Evolutionary conservation across 2,797 vertebrate species (phyloP), one percentile per base, ranked within the genome.

Genomic region (Xiphorhynchus erythropygius): DNA sequence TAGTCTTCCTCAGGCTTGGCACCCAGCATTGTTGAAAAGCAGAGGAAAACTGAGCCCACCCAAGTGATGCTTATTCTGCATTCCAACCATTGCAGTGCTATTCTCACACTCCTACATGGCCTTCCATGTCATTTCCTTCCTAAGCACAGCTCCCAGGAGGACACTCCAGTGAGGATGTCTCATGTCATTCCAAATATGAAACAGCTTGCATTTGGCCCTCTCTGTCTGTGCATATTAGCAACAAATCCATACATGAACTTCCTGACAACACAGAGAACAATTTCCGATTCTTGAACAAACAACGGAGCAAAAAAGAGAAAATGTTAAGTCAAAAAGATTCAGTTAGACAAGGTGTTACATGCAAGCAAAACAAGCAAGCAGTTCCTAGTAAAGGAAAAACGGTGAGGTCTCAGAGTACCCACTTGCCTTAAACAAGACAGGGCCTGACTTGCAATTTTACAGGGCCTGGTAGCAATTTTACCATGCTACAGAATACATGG

Each of bases 31-130:
- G 49, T 16, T 79, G 46, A 91, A 96, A 93, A 93, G 83, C 37
- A 74, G 49, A 88, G 60, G 70, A 90, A 96, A 96, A 94, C 77
- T 32, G 70, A 97, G 96, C 96, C 95, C 96, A 97, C 96, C 91
- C 93, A 96, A 96, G 87, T 15, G 83, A 96, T 82, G 83, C 89
- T 81, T 67, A 73, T 39, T 55, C 70, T 73, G 80, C 93, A 94
- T 96, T 95, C 93, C 93, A 95, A 79, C 85, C 68, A 71, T 11
- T 57, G 70, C 77, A 93, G 52, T 18, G 49, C 70, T 84, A n/a
- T 79, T 84, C 84, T 87, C 77, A 87, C 73, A 84, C 74, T 90
- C 85, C 89, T 90, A 86, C 63, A 10, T 1, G 5, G 77, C 49
- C 80, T 93, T 94, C 81, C 68, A 76, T 0, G 1, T 59, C 80